phyloP scores from a whole-genome alignment of 1,140 invertebrate species.

The Drosophila rhopaloa region DNA sequence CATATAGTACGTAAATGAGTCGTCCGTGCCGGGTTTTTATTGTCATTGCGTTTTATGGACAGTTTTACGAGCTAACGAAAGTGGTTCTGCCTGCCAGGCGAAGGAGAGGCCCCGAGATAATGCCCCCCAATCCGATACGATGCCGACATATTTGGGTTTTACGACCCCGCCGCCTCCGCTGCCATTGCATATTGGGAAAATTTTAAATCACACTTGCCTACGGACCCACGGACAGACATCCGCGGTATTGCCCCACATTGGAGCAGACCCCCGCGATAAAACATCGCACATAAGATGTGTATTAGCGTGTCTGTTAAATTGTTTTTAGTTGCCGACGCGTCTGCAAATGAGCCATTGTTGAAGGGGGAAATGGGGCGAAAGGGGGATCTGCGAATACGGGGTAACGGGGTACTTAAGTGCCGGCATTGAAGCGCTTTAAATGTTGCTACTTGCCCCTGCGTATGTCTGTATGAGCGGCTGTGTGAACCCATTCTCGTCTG shows the following conservation, averaged over 20 bases:
- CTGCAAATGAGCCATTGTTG: constrained; percentile 78
- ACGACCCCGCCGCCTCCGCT: constrained; percentile 51
- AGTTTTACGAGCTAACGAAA: constrained; percentile 82
- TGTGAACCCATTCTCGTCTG: constrained; percentile 23
- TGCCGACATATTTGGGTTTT: constrained; percentile 73
- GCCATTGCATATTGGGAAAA: constrained; percentile 58
- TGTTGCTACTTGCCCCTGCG: constrained; percentile 40
- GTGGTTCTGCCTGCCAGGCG: constrained; percentile 61
- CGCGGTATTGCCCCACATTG: constrained; percentile 42
- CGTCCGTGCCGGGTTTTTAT: constrained; percentile 70
- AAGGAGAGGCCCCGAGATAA: constrained; percentile 52
- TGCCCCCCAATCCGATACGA: constrained; percentile 40
- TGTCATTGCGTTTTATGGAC: constrained; percentile 82
- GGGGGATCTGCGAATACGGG: background rate
- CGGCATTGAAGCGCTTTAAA: constrained; percentile 67
- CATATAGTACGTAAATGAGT: constrained; percentile 62
- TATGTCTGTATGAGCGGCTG: constrained; percentile 2
- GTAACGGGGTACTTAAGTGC: constrained; percentile 33
- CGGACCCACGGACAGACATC: constrained; percentile 18
- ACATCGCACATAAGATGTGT: constrained; percentile 60
- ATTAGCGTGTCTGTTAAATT: constrained; percentile 75
- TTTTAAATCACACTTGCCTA: constrained; percentile 73
- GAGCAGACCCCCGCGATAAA: constrained; percentile 27
- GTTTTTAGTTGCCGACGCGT: constrained; percentile 75
- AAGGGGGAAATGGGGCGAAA: background rate